A percentile compares a stretch with the other conserved stretches of the same genome.
Conservation (phyloP, 2,797 vertebrate species). For the Squalus acanthias region DNA sequence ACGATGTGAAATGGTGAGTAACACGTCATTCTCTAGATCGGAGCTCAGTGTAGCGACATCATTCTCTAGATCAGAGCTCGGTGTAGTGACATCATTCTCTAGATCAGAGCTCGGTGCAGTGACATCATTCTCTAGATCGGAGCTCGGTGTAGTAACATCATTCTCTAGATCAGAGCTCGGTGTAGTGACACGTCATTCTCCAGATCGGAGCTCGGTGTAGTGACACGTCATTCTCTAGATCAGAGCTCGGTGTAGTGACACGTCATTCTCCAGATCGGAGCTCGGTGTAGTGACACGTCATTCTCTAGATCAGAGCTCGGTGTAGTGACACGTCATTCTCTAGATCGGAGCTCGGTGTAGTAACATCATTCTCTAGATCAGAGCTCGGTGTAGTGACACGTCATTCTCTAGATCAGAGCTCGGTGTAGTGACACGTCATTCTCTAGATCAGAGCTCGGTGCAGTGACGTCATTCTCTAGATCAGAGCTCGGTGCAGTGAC, state of each 20-base stretch:
- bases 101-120: not conserved
- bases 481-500: not conserved
- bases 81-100: not conserved
- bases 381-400: not conserved
- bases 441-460: not conserved
- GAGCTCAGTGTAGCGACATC: too few species aligned
- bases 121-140: not conserved
- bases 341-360: not conserved
- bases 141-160: too few species aligned
- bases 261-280: too few species aligned
- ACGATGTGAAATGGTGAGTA: slow-evolving; percentile 84
- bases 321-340: slow-evolving; percentile 31
- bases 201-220: slow-evolving; percentile 37
- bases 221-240: not conserved
- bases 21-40: fast-evolving
- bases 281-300: not conserved
- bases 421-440: not conserved
- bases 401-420: not conserved
- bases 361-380: too few species aligned
- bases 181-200: not conserved
- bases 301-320: not conserved
- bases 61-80: not conserved
- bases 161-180: not conserved
- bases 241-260: too few species aligned
- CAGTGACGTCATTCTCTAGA: too few species aligned